Conservation (phyloP, 1,140 invertebrate genomes). For the Chironomus striatipennis region DNA sequence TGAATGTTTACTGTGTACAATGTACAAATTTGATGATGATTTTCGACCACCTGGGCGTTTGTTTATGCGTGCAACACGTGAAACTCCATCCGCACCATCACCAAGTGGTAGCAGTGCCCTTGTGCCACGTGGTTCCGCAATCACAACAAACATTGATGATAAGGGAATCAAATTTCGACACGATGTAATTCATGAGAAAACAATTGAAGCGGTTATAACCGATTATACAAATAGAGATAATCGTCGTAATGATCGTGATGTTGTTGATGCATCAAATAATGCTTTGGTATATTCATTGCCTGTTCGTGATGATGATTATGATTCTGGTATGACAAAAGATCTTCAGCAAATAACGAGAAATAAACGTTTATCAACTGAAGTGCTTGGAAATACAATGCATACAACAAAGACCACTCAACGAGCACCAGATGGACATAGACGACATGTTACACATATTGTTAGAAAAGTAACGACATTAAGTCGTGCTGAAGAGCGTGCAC, state of each 20-base stretch:
- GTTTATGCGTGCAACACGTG: slow-evolving; percentile 27
- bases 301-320: not conserved
- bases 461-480: slow-evolving; percentile 85
- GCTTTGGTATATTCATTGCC: slow-evolving; percentile 10
- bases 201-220: slow-evolving; percentile 38
- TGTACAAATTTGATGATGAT: slow-evolving; percentile 29
- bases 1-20: not conserved
- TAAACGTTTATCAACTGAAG: slow-evolving; percentile 72
- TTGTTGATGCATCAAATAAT: not conserved
- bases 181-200: slow-evolving; percentile 37
- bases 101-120: slow-evolving; percentile 32
- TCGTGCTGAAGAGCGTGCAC: slow-evolving; percentile 70
- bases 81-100: slow-evolving; percentile 31
- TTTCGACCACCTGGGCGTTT: slow-evolving; percentile 27
- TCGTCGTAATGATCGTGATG: not conserved
- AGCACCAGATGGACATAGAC: slow-evolving; percentile 60
- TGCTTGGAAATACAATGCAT: slow-evolving; percentile 70
- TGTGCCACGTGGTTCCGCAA: slow-evolving; percentile 43
- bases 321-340: not conserved
- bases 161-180: slow-evolving; percentile 34
- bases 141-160: slow-evolving; percentile 46
- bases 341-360: slow-evolving; percentile 71
- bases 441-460: slow-evolving; percentile 78
- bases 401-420: slow-evolving; percentile 69
- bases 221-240: slow-evolving; percentile 34